Percentiles rank a stretch among this genome's conserved stretches.
Conservation (phyloP, 1,140 invertebrate genomes). For the Rhynchophorus ferrugineus region DNA sequence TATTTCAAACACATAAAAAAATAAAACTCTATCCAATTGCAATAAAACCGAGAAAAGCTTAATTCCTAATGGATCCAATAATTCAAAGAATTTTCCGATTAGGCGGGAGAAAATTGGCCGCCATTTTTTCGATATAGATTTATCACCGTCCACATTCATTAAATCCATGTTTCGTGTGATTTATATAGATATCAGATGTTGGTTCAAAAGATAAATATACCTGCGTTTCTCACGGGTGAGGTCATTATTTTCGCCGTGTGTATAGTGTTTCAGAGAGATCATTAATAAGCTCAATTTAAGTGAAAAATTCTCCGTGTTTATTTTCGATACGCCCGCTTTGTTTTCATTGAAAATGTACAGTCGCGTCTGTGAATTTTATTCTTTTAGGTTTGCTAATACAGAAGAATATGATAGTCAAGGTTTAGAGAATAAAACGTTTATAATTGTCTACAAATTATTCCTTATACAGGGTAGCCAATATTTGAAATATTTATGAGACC, state of each 20-base stretch:
- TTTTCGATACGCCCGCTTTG: too few species aligned
- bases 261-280: background rate
- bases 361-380: too few species aligned
- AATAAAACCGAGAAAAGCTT: background rate
- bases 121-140: conserved; percentile 17
- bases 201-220: conserved; percentile 10
- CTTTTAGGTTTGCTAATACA: too few species aligned
- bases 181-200: conserved; percentile 12
- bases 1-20: too few species aligned
- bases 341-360: too few species aligned
- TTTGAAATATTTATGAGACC: too few species aligned
- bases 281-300: background rate
- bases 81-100: conserved; percentile 15
- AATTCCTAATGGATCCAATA: background rate
- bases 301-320: too few species aligned
- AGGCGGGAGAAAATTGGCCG: conserved; percentile 15
- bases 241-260: background rate
- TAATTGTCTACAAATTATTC: too few species aligned
- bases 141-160: conserved; percentile 15
- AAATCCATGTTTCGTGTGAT: conserved; percentile 16
- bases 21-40: background rate
- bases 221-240: background rate
- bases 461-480: too few species aligned
- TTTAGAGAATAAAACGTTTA: too few species aligned
- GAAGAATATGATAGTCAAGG: too few species aligned